phyloP scores from a whole-genome alignment of 2,113 vertebrate genomes.

The Trichechus manatus region DNA sequence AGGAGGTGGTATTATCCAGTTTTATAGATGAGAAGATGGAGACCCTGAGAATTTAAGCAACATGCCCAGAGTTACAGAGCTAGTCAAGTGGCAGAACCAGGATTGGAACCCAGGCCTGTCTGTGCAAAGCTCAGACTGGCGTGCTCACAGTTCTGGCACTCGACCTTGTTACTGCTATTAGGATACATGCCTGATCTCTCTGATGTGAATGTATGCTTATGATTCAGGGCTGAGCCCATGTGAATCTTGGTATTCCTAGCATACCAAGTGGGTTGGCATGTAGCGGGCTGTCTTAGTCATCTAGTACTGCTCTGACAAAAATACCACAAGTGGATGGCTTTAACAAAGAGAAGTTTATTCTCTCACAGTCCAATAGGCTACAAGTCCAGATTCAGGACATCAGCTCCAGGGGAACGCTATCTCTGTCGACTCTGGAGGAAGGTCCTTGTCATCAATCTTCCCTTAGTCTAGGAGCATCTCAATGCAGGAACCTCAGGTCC shows the following conservation, averaged over 20 bases:
- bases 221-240: neutral
- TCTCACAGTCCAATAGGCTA: too few species aligned
- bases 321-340: too few species aligned
- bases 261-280: neutral
- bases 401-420: too few species aligned
- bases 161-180: neutral
- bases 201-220: neutral
- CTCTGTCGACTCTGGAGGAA: too few species aligned
- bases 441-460: too few species aligned
- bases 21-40: conserved; percentile 2
- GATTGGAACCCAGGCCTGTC: neutral
- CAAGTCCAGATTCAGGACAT: too few species aligned
- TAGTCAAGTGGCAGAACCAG: neutral
- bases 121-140: neutral
- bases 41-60: neutral
- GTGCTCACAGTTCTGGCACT: neutral
- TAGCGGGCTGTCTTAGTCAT: too few species aligned
- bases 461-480: too few species aligned
- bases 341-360: too few species aligned
- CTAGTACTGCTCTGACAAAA: too few species aligned
- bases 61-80: neutral
- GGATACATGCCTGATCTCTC: neutral
- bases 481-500: too few species aligned
- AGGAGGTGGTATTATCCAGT: neutral
- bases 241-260: conserved; percentile 10